These are phyloP conservation scores for Eupsilia transversa DNA, from an alignment of 2,888 invertebrate genomes.

Conservation along the genomic window DNA sequence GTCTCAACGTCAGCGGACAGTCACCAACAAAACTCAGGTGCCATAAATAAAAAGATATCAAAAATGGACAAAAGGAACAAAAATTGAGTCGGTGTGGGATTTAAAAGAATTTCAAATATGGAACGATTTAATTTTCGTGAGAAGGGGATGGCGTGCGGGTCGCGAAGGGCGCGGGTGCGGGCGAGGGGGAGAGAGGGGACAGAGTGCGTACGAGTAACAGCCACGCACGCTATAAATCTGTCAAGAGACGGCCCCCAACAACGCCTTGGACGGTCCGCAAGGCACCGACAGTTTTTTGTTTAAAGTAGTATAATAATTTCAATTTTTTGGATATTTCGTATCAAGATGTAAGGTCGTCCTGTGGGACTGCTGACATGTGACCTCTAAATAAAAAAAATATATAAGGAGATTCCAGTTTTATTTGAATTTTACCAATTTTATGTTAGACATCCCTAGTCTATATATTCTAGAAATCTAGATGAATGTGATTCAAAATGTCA, in stretches of 20 bases:
- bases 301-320: constrained; percentile 66
- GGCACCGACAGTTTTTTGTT: constrained; percentile 70
- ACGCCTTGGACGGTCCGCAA: constrained; percentile 82
- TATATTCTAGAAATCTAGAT: no score
- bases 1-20: constrained; percentile 50
- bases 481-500: not conserved
- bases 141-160: constrained; percentile 71
- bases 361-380: constrained; percentile 47
- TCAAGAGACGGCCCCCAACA: constrained; percentile 83
- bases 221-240: constrained; percentile 88
- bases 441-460: no score
- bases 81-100: constrained; percentile 75
- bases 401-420: not conserved
- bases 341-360: constrained; percentile 64
- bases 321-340: constrained; percentile 58
- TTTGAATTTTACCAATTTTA: not conserved
- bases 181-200: constrained; percentile 51
- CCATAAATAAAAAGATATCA: constrained; percentile 56
- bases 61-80: constrained; percentile 69
- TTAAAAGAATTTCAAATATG: constrained; percentile 80
- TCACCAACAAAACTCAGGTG: constrained; percentile 67
- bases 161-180: constrained; percentile 57
- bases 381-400: constrained; percentile 9
- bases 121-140: constrained; percentile 84
- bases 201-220: constrained; percentile 80